A percentile compares a stretch with the other conserved stretches of the same genome.
These are phyloP conservation scores for Antheraea assamensis DNA, from an alignment of 2,888 invertebrate species.

Conservation along the genomic window DNA sequence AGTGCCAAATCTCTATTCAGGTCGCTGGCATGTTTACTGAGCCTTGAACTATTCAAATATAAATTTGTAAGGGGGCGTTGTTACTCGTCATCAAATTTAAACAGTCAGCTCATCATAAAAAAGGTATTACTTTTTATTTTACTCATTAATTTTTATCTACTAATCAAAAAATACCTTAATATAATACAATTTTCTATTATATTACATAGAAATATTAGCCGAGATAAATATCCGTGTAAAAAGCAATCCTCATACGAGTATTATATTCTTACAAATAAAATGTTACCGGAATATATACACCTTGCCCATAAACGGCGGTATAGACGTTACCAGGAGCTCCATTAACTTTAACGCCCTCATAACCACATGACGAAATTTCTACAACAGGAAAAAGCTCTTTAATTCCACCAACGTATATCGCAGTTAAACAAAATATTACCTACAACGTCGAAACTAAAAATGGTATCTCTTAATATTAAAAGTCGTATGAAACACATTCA, in stretches of 20 bases:
- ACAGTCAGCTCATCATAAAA: background rate
- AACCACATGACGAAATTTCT: constrained; percentile 71
- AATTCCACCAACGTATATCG: constrained; percentile 42
- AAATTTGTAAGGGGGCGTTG: background rate
- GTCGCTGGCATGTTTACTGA: constrained; percentile 17
- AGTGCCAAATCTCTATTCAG: constrained; percentile 41
- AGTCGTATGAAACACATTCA: background rate
- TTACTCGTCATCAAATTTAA: background rate
- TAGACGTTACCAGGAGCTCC: constrained; percentile 57
- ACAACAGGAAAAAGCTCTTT: constrained; percentile 72
- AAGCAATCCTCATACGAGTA: constrained; percentile 18
- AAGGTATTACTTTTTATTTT: background rate
- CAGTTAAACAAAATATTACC: constrained; percentile 18
- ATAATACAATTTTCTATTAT: background rate
- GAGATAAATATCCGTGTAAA: constrained; percentile 10
- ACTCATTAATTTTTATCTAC: background rate
- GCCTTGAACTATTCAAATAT: constrained; percentile 13
- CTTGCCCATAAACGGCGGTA: constrained; percentile 58
- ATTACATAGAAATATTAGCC: background rate
- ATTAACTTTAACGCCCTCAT: constrained; percentile 75
- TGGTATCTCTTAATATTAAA: background rate
- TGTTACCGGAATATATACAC: constrained; percentile 49
- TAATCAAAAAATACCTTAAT: background rate
- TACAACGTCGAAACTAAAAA: background rate
- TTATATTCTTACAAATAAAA: constrained; percentile 47